These are phyloP conservation scores for Taphrorychus bicolor DNA, from an alignment of 2,888 invertebrate genomes.

Conservation along the genomic window DNA sequence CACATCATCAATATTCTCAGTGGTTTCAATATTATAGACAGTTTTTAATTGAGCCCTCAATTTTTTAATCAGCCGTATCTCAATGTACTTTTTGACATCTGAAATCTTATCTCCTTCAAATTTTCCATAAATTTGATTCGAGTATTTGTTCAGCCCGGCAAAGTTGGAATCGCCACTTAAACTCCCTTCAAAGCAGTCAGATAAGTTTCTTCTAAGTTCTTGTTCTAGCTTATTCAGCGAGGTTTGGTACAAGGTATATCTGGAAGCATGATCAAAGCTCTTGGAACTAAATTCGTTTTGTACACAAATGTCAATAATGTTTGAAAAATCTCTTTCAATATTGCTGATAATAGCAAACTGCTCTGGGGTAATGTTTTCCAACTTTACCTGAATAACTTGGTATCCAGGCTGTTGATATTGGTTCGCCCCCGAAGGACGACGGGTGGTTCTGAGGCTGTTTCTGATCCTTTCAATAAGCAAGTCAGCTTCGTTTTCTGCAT, in stretches of 20 bases:
- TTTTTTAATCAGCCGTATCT: constrained; percentile 29
- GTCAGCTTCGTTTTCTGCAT: constrained; percentile 45
- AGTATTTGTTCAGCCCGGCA: constrained; percentile 14
- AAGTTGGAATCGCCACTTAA: neutral
- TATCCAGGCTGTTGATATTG: constrained; percentile 10
- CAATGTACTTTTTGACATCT: constrained; percentile 33
- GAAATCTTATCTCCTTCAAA: constrained; percentile 25
- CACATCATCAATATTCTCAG: neutral
- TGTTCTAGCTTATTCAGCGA: constrained; percentile 20
- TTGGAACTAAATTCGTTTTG: constrained; percentile 9
- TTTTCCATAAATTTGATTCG: constrained; percentile 9
- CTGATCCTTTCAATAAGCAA: constrained; percentile 36
- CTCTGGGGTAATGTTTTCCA: constrained; percentile 31
- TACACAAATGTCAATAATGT: constrained; percentile 10
- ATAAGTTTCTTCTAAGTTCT: constrained; percentile 20
- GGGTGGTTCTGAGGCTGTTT: neutral
- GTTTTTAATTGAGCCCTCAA: constrained; percentile 20
- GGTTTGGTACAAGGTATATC: constrained; percentile 18
- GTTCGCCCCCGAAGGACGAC: neutral
- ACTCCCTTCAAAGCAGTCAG: constrained; percentile 18
- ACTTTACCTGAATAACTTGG: constrained; percentile 28
- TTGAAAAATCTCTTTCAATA: constrained; percentile 21
- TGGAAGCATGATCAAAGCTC: neutral
- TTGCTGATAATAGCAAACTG: constrained; percentile 23
- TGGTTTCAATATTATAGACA: constrained; percentile 11